Evolutionary conservation across 2,797 vertebrate genomes (phyloP).

Genomic region (Sebastolobus alascanus): DNA sequence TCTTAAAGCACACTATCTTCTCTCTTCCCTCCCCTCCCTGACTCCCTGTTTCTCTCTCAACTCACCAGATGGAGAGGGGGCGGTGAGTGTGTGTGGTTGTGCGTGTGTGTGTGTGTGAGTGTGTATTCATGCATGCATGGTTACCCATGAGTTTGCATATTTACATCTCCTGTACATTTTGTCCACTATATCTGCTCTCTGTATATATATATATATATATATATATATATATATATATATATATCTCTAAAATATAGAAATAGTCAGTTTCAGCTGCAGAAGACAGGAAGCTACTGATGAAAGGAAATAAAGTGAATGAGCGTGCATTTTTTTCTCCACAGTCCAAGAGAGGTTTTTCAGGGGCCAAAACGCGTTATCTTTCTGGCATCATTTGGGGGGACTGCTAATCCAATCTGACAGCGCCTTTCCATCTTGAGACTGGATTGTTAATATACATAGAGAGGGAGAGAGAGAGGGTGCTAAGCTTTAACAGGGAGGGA

Average conservation of each 20-base stretch:
- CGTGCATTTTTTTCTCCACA: neutral
- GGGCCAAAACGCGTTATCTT: slow-evolving; percentile 68
- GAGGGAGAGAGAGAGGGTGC: slow-evolving; percentile 30
- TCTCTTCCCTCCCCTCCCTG: slow-evolving; percentile 21
- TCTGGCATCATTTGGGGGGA: slow-evolving; percentile 80
- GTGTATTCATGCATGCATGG: slow-evolving; percentile 62
- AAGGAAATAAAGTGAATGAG: neutral
- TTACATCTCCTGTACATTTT: slow-evolving; percentile 66
- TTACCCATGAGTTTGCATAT: slow-evolving; percentile 77
- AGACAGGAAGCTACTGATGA: neutral
- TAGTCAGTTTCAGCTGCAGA: neutral
- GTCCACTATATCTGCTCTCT: neutral
- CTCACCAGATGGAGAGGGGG: slow-evolving; percentile 80
- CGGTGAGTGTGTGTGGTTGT: slow-evolving; percentile 36
- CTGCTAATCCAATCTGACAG: slow-evolving; percentile 87
- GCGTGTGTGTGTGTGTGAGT: neutral
- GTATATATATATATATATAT: too few relatives aligned
- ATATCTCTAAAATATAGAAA: too few relatives aligned
- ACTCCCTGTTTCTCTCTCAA: slow-evolving; percentile 47
- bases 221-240: too few relatives aligned
- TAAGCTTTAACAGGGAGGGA: slow-evolving; percentile 20
- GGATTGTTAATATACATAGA: slow-evolving; percentile 58
- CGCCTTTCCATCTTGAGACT: slow-evolving; percentile 86
- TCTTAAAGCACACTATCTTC: slow-evolving; percentile 23
- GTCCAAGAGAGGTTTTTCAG: slow-evolving; percentile 30